Percentiles rank a stretch among this genome's conserved stretches.
Conservation (phyloP, 2,888 invertebrate genomes). For the Pheosia tremula region DNA sequence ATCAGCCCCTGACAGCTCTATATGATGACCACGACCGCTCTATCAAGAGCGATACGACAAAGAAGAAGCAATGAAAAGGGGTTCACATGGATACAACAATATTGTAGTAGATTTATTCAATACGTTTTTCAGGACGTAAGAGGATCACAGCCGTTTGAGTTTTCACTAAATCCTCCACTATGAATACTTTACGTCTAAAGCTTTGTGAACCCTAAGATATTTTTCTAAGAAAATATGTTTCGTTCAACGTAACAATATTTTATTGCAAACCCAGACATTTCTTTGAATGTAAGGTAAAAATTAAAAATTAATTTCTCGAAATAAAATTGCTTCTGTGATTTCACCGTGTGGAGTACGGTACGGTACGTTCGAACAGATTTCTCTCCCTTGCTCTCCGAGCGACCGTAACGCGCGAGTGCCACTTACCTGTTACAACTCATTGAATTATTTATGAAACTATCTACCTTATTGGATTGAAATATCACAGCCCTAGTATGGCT, state of each 20-base stretch:
- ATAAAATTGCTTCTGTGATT: constrained; percentile 71
- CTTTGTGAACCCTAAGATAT: background rate
- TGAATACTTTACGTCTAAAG: background rate
- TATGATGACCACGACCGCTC: too few relatives aligned
- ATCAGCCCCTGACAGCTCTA: too few relatives aligned
- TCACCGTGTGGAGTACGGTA: constrained; percentile 48
- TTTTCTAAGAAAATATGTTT: constrained; percentile 7
- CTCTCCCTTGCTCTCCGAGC: constrained; percentile 57
- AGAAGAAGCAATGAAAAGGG: constrained; percentile 43
- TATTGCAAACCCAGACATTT: constrained; percentile 14
- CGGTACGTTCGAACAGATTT: constrained; percentile 56
- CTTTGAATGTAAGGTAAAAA: constrained; percentile 45
- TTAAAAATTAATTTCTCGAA: constrained; percentile 70
- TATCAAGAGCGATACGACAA: too few relatives aligned
- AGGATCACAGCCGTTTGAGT: background rate
- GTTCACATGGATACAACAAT: constrained; percentile 45
- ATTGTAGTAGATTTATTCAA: constrained; percentile 42
- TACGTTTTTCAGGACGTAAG: constrained; percentile 12
- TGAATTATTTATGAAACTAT: constrained; percentile 82
- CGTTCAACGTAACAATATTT: constrained; percentile 14
- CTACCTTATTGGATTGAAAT: constrained; percentile 79
- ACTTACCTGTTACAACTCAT: constrained; percentile 80
- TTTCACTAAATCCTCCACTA: background rate
- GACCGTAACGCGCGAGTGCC: constrained; percentile 75
- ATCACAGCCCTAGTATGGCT: constrained; percentile 53